phyloP scores from a whole-genome alignment of 2,888 invertebrate species.

The Cephalotes varians region DNA sequence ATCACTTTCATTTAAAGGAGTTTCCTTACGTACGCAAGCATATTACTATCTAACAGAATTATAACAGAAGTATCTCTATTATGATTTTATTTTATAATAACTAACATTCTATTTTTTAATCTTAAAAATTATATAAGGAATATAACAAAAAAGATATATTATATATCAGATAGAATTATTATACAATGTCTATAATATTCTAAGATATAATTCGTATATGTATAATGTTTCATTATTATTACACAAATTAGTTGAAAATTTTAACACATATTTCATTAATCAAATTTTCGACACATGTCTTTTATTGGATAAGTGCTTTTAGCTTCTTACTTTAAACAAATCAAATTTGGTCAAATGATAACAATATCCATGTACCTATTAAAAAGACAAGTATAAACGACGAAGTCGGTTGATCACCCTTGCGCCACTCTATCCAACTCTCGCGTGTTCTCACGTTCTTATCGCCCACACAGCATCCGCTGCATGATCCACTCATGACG shows the following conservation, averaged over 20 bases:
- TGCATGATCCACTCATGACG: slow-evolving; percentile 57
- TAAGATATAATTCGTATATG: background rate
- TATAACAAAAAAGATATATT: background rate
- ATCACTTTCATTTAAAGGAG: background rate
- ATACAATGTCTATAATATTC: background rate
- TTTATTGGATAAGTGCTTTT: background rate
- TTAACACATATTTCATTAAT: too few relatives aligned
- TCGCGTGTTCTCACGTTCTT: slow-evolving; percentile 70
- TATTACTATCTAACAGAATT: background rate
- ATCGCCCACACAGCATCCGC: slow-evolving; percentile 62
- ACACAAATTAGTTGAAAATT: background rate
- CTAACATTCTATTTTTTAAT: background rate
- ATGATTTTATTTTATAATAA: background rate
- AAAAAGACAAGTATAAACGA: background rate
- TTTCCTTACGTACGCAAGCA: background rate
- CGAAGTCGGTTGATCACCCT: slow-evolving; percentile 3
- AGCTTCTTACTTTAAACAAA: background rate
- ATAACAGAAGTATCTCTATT: background rate
- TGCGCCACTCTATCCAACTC: background rate
- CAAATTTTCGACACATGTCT: background rate
- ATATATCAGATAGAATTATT: background rate
- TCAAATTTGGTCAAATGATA: background rate
- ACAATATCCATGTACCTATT: background rate
- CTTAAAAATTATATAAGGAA: background rate
- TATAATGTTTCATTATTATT: background rate